These are phyloP conservation scores for Paradisaea rubra DNA, from an alignment of 2,113 vertebrate genomes.

Conservation along the genomic window DNA sequence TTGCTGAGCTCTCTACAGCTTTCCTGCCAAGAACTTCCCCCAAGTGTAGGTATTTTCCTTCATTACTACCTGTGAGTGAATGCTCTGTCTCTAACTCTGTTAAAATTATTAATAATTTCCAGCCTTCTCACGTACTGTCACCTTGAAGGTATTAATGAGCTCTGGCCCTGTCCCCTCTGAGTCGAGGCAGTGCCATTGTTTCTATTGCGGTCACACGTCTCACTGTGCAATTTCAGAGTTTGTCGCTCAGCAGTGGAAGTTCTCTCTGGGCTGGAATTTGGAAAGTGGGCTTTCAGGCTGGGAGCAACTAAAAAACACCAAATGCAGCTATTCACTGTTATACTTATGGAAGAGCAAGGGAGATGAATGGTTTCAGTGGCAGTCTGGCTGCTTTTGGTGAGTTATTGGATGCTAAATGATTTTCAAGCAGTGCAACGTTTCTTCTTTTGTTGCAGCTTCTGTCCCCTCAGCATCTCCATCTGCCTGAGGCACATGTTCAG, in stretches of 20 bases:
- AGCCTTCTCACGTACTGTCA: background rate
- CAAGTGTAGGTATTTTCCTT: background rate
- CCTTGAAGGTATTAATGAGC: background rate
- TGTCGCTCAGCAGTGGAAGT: background rate
- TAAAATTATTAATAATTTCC: background rate
- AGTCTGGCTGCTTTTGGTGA: background rate
- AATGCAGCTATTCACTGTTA: background rate
- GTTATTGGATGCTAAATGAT: background rate
- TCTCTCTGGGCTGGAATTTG: background rate
- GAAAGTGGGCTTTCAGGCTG: background rate
- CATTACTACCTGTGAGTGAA: background rate
- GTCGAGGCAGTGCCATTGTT: background rate
- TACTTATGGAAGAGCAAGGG: background rate
- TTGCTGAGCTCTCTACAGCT: background rate
- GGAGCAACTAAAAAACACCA: background rate
- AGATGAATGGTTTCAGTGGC: background rate
- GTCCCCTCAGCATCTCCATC: background rate
- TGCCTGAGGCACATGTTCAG: accelerated
- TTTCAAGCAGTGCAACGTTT: background rate
- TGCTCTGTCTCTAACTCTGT: background rate
- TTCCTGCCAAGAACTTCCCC: background rate
- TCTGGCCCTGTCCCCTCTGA: background rate
- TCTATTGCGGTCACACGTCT: background rate
- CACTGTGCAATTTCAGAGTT: background rate
- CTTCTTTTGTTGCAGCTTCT: background rate